A percentile compares a stretch with the other conserved stretches of the same genome.
phyloP scores from a whole-genome alignment of 2,113 vertebrate species.

The Pangasianodon gigas region DNA sequence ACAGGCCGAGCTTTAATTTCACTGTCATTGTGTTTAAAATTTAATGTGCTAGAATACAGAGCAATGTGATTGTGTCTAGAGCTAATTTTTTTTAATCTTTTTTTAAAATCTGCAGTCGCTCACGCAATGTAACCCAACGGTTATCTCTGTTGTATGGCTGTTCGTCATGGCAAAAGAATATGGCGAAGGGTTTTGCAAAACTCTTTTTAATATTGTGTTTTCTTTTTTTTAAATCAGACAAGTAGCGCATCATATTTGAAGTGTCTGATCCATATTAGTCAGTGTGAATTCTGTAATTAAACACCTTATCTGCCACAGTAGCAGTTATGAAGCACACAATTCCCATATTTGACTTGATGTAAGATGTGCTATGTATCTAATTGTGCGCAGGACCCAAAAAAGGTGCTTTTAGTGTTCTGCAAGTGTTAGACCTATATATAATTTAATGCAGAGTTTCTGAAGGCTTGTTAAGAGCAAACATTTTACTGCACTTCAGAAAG shows the following conservation, averaged over 20 bases:
- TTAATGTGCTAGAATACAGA: neutral
- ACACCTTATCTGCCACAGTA: conserved; percentile 39
- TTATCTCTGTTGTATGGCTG: neutral
- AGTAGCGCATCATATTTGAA: conserved; percentile 11
- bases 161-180: neutral
- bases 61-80: neutral
- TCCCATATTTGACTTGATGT: conserved; percentile 52
- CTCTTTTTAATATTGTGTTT: neutral
- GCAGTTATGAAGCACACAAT: conserved; percentile 20
- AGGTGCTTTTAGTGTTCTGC: conserved; percentile 14
- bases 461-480: neutral
- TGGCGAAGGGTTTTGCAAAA: neutral
- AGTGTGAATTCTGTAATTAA: conserved; percentile 48
- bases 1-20: neutral
- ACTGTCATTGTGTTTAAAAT: neutral
- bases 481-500: neutral
- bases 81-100: neutral
- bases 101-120: neutral
- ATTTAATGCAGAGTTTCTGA: neutral
- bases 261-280: conserved; percentile 43
- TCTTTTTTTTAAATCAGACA: neutral
- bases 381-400: conserved; percentile 89
- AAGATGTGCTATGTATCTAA: conserved; percentile 86
- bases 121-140: neutral
- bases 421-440: conserved; percentile 32